phyloP scores from a whole-genome alignment of 2,797 vertebrate genomes.

The Sebastes vulpes region DNA sequence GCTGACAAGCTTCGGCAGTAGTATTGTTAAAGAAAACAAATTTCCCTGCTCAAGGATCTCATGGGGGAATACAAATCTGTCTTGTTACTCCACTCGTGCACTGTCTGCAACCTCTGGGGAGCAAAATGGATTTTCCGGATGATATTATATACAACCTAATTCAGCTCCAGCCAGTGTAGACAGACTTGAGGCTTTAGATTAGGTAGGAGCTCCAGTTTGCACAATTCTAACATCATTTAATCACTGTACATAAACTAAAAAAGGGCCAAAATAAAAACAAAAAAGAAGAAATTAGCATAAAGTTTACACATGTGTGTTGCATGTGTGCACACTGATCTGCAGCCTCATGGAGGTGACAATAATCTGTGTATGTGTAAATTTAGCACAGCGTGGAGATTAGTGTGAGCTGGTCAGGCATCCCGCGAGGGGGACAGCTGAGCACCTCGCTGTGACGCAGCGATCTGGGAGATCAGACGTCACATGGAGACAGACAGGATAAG shows the following conservation, averaged over 20 bases:
- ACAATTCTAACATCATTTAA: conserved; percentile 8
- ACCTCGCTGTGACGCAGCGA: conserved; percentile 62
- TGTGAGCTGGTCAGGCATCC: conserved; percentile 65
- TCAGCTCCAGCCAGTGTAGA: conserved; percentile 12
- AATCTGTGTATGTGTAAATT: conserved; percentile 67
- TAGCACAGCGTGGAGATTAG: conserved; percentile 74
- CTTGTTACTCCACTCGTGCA: conserved; percentile 1
- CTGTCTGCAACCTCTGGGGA: conserved; percentile 32
- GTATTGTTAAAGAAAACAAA: conserved; percentile 40
- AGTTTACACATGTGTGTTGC: conserved; percentile 19
- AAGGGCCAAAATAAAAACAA: not conserved
- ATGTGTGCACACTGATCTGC: conserved; percentile 29
- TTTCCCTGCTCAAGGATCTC: conserved; percentile 34
- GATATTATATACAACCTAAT: conserved; percentile 18
- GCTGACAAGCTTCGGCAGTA: not conserved
- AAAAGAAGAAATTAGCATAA: not conserved
- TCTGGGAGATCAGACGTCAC: conserved; percentile 74
- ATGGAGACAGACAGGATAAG: conserved; percentile 70
- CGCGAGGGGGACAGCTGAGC: conserved; percentile 66
- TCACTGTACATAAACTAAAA: not conserved
- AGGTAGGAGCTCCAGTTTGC: not conserved
- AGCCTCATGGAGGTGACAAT: conserved; percentile 53
- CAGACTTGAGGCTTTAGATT: conserved; percentile 30
- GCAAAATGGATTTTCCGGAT: conserved; percentile 51
- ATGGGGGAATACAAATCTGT: conserved; percentile 19